These are phyloP conservation scores for Lepidocolaptes lacrymiger DNA, from an alignment of 2,797 vertebrate genomes.

Conservation along the genomic window DNA sequence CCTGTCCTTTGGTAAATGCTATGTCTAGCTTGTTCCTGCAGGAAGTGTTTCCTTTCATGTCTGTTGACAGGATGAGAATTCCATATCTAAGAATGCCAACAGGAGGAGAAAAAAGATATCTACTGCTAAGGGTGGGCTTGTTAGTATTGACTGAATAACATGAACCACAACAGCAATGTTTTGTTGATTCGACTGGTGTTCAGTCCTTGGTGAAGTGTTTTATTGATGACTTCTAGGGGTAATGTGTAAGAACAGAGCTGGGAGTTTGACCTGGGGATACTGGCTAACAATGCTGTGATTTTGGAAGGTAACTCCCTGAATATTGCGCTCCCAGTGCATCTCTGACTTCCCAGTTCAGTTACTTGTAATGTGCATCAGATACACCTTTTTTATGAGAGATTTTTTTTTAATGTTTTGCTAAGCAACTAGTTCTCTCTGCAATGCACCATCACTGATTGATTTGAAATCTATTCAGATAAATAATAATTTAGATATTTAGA, in stretches of 20 bases:
- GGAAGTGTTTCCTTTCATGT: neutral
- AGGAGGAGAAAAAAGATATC: neutral
- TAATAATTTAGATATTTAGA: too few species aligned
- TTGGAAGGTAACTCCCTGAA: neutral
- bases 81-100: neutral
- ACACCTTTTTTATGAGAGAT: neutral
- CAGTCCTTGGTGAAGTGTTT: neutral
- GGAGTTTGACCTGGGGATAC: neutral
- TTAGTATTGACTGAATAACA: neutral
- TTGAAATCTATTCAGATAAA: neutral
- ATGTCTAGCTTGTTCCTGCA: neutral
- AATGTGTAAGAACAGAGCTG: neutral
- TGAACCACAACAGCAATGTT: neutral
- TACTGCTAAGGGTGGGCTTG: neutral
- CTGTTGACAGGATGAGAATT: constrained; percentile 12
- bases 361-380: neutral
- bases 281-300: neutral
- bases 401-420: neutral
- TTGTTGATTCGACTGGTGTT: neutral
- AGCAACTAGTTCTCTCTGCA: neutral
- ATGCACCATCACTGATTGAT: neutral
- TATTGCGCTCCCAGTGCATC: neutral
- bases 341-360: constrained; percentile 20
- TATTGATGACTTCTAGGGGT: neutral
- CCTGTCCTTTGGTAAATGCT: neutral